Evolutionary conservation across 1,140 invertebrate genomes (phyloP).

Genomic region (Drosophila equinoxialis): DNA sequence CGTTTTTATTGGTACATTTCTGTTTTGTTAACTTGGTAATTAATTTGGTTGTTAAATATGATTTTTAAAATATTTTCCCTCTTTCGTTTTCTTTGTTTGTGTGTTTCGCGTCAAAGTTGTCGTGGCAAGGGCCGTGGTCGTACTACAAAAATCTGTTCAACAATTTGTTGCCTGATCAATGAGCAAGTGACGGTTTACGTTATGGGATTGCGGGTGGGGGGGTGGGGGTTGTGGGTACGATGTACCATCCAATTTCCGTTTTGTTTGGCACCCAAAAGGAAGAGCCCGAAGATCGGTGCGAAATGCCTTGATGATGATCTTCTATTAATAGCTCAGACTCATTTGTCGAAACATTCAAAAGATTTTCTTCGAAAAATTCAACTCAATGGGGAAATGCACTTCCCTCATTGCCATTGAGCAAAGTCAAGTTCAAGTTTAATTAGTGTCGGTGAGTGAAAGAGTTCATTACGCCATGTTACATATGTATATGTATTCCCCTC

Average conservation of each 20-base stretch:
- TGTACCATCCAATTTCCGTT: conserved; percentile 53
- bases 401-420: conserved; percentile 30
- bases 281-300: conserved; percentile 30
- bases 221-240: conserved; percentile 18
- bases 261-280: conserved; percentile 52
- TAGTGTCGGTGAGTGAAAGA: conserved; percentile 22
- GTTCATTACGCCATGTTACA: conserved; percentile 34
- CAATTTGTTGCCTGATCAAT: conserved; percentile 15
- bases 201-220: neutral
- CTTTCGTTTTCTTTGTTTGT: neutral
- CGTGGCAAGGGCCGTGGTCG: conserved; percentile 43
- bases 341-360: conserved; percentile 15
- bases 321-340: conserved; percentile 52
- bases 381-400: conserved; percentile 39
- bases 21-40: conserved; percentile 19
- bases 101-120: conserved; percentile 11
- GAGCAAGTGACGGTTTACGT: neutral
- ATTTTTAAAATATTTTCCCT: neutral
- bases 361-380: conserved; percentile 16
- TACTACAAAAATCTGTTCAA: conserved; percentile 40
- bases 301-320: conserved; percentile 31
- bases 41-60: conserved; percentile 13
- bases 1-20: conserved; percentile 12
- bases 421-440: conserved; percentile 72
- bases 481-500: neutral